Conservation (phyloP, 2,888 invertebrate species). For the Pecten maximus region DNA sequence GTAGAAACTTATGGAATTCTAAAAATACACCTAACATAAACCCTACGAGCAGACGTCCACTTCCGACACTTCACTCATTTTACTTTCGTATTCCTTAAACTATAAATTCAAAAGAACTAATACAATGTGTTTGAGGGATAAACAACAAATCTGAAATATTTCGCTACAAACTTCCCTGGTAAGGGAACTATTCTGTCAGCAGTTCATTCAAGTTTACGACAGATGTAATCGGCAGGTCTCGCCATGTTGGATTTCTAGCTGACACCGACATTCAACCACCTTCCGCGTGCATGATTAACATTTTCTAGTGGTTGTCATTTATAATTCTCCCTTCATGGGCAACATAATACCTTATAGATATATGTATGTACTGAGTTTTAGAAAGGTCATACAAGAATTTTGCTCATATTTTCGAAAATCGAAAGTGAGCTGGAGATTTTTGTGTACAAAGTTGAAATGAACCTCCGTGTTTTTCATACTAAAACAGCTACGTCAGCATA, state of each 20-base stretch:
- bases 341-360: not conserved
- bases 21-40: not conserved
- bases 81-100: not conserved
- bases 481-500: constrained; percentile 15
- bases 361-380: not conserved
- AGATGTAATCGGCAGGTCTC: constrained; percentile 47
- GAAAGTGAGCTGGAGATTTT: constrained; percentile 3
- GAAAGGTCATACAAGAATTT: not conserved
- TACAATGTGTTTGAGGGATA: too few relatives aligned
- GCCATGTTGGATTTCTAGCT: constrained; percentile 69
- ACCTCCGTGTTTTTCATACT: not conserved
- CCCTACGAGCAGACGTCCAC: constrained; percentile 45
- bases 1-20: not conserved
- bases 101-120: too few relatives aligned
- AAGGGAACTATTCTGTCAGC: not conserved
- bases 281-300: not conserved
- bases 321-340: not conserved
- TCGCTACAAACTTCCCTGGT: not conserved
- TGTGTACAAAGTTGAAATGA: constrained; percentile 15
- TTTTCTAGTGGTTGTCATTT: not conserved
- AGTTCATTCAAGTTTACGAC: not conserved
- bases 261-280: constrained; percentile 15
- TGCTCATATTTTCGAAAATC: not conserved
- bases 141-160: not conserved
- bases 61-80: constrained; percentile 36